Evolutionary conservation across 2,797 vertebrate genomes (phyloP).

Genomic region (Acanthurus tractus): DNA sequence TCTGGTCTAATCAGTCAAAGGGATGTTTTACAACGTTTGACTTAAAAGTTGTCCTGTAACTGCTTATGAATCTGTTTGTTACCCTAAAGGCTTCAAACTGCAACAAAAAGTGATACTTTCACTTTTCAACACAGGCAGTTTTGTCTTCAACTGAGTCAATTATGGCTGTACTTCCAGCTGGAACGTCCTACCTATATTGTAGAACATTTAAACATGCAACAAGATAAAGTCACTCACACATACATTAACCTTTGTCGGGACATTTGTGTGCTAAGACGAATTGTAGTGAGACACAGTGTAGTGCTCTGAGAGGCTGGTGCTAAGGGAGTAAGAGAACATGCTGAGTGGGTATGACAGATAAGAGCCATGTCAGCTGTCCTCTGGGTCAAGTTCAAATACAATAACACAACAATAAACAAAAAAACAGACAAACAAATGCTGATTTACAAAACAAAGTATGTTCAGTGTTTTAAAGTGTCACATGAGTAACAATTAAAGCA

Average conservation of each 20-base stretch:
- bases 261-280: conserved; percentile 33
- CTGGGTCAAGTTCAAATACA: conserved; percentile 23
- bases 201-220: background rate
- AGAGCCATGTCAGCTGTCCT: conserved; percentile 35
- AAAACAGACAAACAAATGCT: background rate
- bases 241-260: conserved; percentile 1
- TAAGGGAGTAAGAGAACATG: conserved; percentile 27
- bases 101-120: background rate
- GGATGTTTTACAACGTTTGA: background rate
- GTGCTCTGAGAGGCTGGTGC: conserved; percentile 27
- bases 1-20: background rate
- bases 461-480: conserved; percentile 11
- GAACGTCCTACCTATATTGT: background rate
- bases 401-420: background rate
- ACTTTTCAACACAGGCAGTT: background rate
- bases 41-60: background rate
- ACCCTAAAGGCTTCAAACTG: too few relatives aligned
- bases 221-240: conserved; percentile 15
- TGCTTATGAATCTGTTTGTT: background rate
- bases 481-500: background rate
- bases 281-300: conserved; percentile 14
- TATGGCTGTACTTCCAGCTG: background rate
- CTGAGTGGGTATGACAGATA: conserved; percentile 55
- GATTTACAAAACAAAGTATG: background rate
- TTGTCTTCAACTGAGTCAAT: background rate